These are phyloP conservation scores for Triplophysa tibetana DNA, from an alignment of 2,113 vertebrate species.

Conservation along the genomic window DNA sequence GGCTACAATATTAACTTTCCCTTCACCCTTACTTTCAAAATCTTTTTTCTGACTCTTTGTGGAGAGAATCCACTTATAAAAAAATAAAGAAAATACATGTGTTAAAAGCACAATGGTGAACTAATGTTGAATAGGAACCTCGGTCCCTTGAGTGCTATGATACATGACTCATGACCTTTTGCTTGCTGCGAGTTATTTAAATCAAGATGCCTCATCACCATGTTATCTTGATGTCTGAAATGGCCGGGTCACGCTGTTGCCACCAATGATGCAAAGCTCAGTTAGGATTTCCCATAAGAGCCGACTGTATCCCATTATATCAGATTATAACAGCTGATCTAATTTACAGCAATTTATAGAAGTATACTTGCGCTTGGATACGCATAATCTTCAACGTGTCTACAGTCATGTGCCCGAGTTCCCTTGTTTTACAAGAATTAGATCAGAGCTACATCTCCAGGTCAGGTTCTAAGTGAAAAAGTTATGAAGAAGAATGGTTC, in stretches of 20 bases:
- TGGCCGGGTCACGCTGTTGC: slow-evolving; percentile 5
- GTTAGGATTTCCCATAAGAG: slow-evolving; percentile 16
- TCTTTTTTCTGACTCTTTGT: slow-evolving; percentile 17
- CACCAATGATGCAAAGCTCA: slow-evolving; percentile 38
- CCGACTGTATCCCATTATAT: slow-evolving; percentile 21
- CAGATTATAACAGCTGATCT: slow-evolving; percentile 28
- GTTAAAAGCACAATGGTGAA: slow-evolving; percentile 22
- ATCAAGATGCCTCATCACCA: slow-evolving; percentile 27
- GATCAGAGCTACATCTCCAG: slow-evolving; percentile 16
- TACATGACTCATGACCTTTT: slow-evolving; percentile 18
- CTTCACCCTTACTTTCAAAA: neutral
- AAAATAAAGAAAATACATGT: slow-evolving; percentile 8
- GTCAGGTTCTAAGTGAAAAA: neutral
- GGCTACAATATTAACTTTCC: neutral
- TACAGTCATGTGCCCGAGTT: neutral
- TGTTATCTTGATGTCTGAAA: slow-evolving; percentile 9
- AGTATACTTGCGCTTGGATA: slow-evolving; percentile 18
- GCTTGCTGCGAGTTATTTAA: slow-evolving; percentile 31
- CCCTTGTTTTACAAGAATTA: slow-evolving; percentile 22
- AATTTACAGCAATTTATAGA: slow-evolving; percentile 37
- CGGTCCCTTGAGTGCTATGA: neutral
- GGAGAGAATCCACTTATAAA: neutral
- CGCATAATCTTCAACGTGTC: neutral
- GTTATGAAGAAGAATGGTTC: neutral
- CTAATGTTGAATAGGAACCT: neutral